phyloP scores from a whole-genome alignment of 1,140 invertebrate species.

The Lordiphosa clarofinis region DNA sequence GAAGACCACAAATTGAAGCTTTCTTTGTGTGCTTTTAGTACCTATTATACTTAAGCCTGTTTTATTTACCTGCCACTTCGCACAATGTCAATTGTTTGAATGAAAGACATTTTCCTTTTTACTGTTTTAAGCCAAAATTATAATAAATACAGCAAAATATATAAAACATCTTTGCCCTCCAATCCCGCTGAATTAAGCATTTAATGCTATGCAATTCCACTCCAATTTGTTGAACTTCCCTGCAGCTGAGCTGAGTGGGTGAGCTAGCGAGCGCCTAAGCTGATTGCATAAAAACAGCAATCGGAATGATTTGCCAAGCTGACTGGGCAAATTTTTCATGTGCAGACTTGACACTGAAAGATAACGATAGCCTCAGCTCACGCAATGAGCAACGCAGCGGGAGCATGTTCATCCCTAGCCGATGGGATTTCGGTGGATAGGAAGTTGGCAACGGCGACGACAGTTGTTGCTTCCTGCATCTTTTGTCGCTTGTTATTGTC shows the following conservation, averaged over 20 bases:
- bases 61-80: no score
- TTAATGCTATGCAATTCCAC: constrained; percentile 5
- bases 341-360: constrained; percentile 50
- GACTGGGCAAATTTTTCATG: constrained; percentile 21
- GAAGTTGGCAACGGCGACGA: constrained; percentile 47
- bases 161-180: no score
- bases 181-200: no score
- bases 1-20: no score
- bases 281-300: constrained; percentile 32
- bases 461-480: constrained; percentile 72
- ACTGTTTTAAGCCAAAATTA: no score
- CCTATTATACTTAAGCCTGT: no score
- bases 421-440: constrained; percentile 27
- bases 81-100: no score
- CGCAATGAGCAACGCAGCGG: constrained; percentile 46
- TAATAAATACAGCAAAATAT: no score
- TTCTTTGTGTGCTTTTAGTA: no score
- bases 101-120: no score
- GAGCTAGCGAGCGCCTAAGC: constrained; percentile 1
- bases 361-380: constrained; percentile 42
- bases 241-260: constrained; percentile 10
- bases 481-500: constrained; percentile 62
- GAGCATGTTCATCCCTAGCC: constrained; percentile 44
- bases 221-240: constrained; percentile 21
- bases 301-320: background rate